These are phyloP conservation scores for Paramuricea clavata DNA, from an alignment of 92 coral and sea anemone species.

Conservation along the genomic window DNA sequence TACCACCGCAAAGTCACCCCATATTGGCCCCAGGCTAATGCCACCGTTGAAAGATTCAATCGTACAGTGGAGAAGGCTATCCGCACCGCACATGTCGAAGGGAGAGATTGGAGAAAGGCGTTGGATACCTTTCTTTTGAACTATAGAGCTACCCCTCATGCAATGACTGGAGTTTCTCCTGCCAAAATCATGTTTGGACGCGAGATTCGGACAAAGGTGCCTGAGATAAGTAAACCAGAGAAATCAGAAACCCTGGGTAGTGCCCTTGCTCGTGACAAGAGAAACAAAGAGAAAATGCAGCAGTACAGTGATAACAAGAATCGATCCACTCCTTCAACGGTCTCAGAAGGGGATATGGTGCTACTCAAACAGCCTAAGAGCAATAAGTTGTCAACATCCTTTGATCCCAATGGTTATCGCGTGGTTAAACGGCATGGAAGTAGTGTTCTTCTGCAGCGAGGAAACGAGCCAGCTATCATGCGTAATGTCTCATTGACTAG, in stretches of 20 bases:
- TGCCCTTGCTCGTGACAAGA: background rate
- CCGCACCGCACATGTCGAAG: background rate
- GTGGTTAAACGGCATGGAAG: background rate
- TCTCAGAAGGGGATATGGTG: background rate
- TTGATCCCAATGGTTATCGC: background rate
- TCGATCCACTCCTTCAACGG: background rate
- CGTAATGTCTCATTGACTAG: background rate
- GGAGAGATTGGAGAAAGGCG: background rate
- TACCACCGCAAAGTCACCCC: constrained; percentile 23
- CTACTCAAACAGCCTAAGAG: background rate
- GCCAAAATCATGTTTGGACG: constrained; percentile 2
- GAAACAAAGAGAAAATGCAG: constrained; percentile 1
- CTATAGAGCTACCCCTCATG: constrained; percentile 12
- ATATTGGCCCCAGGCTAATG: constrained; percentile 44
- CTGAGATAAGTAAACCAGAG: too few species aligned
- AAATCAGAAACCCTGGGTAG: too few species aligned
- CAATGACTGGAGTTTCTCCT: constrained; percentile 8
- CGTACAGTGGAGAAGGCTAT: background rate
- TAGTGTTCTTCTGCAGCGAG: background rate
- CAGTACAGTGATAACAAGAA: background rate
- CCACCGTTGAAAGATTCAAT: constrained; percentile 5
- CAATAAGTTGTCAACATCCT: background rate
- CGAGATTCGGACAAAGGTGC: too few species aligned
- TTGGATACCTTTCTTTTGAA: constrained; percentile 2
- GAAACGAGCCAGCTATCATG: background rate